Evolutionary conservation across 1,140 invertebrate genomes (phyloP), one percentile per base, ranked within the genome.

Genomic region (Grapholita molesta): DNA sequence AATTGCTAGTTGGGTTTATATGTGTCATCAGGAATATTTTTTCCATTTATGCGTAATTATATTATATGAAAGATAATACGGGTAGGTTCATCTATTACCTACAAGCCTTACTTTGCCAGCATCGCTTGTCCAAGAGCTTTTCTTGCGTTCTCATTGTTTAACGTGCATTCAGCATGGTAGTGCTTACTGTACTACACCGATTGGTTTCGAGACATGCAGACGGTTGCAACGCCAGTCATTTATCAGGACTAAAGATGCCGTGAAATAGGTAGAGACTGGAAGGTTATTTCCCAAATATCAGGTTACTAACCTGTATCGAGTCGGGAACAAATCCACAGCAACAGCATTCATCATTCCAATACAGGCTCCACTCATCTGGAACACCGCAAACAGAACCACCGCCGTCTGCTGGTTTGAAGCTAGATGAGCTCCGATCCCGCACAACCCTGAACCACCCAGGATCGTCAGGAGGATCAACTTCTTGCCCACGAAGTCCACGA

Each of bases 301-400:
- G 15, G 28, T 24, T 6, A 42, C 64, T 69, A 35, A 92, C 89
- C 90, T 91, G 48, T 79, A 82, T 61, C 87, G 88, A 42, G 90
- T 92, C 3, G 89, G 90, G 24, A 87, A 91, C 12, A 92, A 68
- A 42, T 91, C 89, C 7, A 92, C 89, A 24, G 88, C 83, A 2
- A 91, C 89, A 7, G 89, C 89, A 61, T 86, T 92, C 83, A 91
- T 89, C 6, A 92, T 73, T 0, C 89, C 89, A 25, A 92, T 92
- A 70, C 89, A 90, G 0, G 87, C 87, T 21, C 89, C 89, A 9
- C 77, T 88, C 86, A 91, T 87, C 53, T 92, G 90, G 71, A 92
- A 90, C 21, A 91, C 67, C 0, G 84, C 90, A 52, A 92, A 90
- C 28, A 92, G 75, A 0, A 84, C 76, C 0, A 92, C 83, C 0